Percentiles rank a stretch among this genome's conserved stretches.
Conservation (phyloP, 2,113 vertebrate species). For the Labrus mixtus region DNA sequence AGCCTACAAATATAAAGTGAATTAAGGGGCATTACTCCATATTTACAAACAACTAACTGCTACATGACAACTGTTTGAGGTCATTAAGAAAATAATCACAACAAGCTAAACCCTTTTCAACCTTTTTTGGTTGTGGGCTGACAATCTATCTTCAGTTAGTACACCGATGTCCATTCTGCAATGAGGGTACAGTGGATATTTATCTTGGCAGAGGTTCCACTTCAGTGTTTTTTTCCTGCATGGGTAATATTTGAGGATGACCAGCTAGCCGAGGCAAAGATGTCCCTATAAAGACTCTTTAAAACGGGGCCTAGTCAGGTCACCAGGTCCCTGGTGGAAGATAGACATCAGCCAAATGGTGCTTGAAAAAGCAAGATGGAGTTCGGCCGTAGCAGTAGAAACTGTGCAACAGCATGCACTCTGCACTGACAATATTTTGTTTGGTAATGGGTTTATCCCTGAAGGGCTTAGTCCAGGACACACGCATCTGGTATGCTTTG, state of each 20-base stretch:
- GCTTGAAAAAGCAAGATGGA: slow-evolving; percentile 12
- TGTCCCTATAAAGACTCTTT: not conserved
- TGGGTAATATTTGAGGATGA: slow-evolving; percentile 7
- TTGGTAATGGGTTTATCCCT: not conserved
- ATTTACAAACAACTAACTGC: too few species aligned
- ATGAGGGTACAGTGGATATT: not conserved
- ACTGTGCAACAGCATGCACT: slow-evolving; percentile 4
- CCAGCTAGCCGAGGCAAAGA: not conserved
- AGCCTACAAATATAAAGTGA: too few species aligned
- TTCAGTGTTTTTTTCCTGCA: not conserved
- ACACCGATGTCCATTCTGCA: not conserved
- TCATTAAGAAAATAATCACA: too few species aligned
- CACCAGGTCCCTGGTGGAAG: not conserved
- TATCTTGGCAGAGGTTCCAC: not conserved
- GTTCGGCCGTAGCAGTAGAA: not conserved
- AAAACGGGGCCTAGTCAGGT: not conserved
- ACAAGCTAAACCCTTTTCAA: too few species aligned
- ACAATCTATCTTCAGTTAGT: not conserved
- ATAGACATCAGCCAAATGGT: slow-evolving; percentile 2
- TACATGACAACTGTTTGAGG: too few species aligned
- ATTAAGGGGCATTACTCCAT: too few species aligned
- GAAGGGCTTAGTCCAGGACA: not conserved
- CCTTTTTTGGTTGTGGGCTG: not conserved
- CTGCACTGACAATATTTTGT: not conserved
- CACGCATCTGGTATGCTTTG: not conserved